A percentile compares a stretch with the other conserved stretches of the same genome.
Evolutionary conservation across 1,140 invertebrate genomes (phyloP).

Genomic region (Drosophila sechellia): DNA sequence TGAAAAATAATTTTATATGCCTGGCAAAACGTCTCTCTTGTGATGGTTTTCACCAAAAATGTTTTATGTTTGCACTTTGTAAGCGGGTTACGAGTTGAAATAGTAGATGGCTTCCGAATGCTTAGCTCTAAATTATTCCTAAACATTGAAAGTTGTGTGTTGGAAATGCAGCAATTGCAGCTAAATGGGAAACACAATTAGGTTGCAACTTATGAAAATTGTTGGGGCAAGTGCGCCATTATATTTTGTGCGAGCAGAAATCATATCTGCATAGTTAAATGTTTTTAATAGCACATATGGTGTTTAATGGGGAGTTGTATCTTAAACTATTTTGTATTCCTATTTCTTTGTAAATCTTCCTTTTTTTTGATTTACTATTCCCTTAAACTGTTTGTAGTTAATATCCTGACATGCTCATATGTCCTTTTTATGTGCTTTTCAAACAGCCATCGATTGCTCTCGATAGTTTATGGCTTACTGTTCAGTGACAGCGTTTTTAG

Average conservation of each 20-base stretch:
- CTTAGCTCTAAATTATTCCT: constrained; percentile 29
- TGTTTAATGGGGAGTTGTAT: no score
- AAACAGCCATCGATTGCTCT: constrained; percentile 5
- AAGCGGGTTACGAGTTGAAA: constrained; percentile 23
- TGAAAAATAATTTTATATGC: constrained; percentile 47
- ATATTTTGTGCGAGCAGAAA: neutral
- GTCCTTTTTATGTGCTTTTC: neutral
- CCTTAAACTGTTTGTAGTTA: neutral
- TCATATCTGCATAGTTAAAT: neutral
- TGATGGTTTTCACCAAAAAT: constrained; percentile 44
- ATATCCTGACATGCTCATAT: neutral
- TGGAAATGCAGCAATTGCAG: constrained; percentile 6
- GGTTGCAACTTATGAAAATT: constrained; percentile 10
- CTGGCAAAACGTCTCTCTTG: constrained; percentile 31
- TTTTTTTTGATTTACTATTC: neutral
- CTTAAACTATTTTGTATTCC: no score
- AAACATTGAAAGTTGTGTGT: constrained; percentile 6
- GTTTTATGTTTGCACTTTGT: constrained; percentile 48
- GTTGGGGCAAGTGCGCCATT: neutral
- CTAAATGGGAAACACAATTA: constrained; percentile 14
- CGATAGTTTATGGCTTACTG: constrained; percentile 15
- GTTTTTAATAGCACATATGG: no score
- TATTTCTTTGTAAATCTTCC: neutral
- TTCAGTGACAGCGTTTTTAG: constrained; percentile 21
- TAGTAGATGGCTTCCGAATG: constrained; percentile 32